A percentile compares a stretch with the other conserved stretches of the same genome.
Evolutionary conservation across 2,113 vertebrate genomes (phyloP).

Genomic region (Pelusios castaneus): DNA sequence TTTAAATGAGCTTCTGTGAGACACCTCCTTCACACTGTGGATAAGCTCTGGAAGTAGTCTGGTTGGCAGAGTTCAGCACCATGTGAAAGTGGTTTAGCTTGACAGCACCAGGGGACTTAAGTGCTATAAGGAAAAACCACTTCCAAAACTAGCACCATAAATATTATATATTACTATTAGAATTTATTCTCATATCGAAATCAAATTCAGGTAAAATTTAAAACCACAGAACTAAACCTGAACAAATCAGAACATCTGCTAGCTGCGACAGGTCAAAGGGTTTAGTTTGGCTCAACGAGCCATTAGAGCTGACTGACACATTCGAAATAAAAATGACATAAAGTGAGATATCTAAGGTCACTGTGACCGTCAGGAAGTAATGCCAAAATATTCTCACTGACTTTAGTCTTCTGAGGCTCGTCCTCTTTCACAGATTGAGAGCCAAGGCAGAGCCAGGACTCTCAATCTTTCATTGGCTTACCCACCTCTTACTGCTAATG

Average conservation of each 20-base stretch:
- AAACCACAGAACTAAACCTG: background rate
- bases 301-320: conserved; percentile 60
- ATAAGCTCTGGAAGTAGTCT: background rate
- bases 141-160: conserved; percentile 39
- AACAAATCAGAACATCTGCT: conserved; percentile 49
- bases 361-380: conserved; percentile 48
- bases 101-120: background rate
- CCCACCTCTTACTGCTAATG: background rate
- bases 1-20: conserved; percentile 13
- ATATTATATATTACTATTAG: conserved; percentile 25
- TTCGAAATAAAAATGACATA: conserved; percentile 67
- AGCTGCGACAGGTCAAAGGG: conserved; percentile 51
- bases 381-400: conserved; percentile 69
- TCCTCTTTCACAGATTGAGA: conserved; percentile 6
- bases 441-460: background rate
- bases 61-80: background rate
- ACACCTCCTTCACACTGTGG: background rate
- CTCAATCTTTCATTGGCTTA: conserved; percentile 28
- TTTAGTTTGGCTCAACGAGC: conserved; percentile 44
- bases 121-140: background rate
- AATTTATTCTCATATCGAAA: conserved; percentile 30
- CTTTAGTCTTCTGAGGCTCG: conserved; percentile 58
- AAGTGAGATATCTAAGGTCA: conserved; percentile 72
- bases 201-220: background rate
- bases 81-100: background rate